These are phyloP conservation scores for Microplitis manilae DNA, from an alignment of 2,888 invertebrate genomes.

Conservation along the genomic window DNA sequence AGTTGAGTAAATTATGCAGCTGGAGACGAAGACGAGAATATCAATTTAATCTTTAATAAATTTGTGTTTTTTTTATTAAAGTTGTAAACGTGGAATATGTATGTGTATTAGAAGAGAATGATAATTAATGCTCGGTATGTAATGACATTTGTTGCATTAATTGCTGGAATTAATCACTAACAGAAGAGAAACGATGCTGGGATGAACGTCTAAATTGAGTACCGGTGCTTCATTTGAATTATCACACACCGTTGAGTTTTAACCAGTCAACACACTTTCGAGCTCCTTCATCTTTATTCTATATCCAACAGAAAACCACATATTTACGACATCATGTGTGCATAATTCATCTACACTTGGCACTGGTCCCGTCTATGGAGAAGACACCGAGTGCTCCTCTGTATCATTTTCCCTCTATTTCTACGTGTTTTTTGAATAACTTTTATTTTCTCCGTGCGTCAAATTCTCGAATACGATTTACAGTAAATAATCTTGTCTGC, in stretches of 20 bases:
- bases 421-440: slow-evolving; percentile 3
- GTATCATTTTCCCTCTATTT: neutral
- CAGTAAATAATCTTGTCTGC: neutral
- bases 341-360: slow-evolving; percentile 29
- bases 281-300: slow-evolving; percentile 17
- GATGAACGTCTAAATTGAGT: slow-evolving; percentile 6
- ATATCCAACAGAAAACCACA: slow-evolving; percentile 6
- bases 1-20: neutral
- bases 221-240: neutral
- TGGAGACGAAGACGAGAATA: neutral
- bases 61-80: neutral
- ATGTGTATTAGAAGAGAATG: neutral
- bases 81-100: neutral
- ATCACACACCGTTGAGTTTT: neutral
- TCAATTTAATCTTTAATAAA: neutral
- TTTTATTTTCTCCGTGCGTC: neutral
- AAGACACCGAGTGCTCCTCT: neutral
- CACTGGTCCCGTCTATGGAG: slow-evolving; percentile 9
- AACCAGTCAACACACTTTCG: slow-evolving; percentile 20
- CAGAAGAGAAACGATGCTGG: neutral
- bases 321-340: slow-evolving; percentile 22
- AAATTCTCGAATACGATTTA: neutral
- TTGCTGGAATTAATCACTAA: neutral
- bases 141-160: neutral
- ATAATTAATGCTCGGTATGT: neutral